Conservation (phyloP, 2,888 invertebrate species). For the Heterodera filipjevi region DNA sequence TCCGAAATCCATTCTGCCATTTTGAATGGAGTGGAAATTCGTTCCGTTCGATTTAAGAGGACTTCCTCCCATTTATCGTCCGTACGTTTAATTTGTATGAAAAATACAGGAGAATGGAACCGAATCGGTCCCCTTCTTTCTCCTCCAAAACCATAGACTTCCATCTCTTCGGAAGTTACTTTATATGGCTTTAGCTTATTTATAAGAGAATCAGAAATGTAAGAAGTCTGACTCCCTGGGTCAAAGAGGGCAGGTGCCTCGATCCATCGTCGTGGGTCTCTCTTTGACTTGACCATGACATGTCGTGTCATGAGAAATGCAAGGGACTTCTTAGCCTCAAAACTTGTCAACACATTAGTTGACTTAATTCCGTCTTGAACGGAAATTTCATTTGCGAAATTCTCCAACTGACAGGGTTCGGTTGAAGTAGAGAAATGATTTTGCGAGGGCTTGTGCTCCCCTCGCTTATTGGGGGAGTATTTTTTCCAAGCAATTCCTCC, state of each 20-base stretch:
- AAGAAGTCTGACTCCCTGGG: slow-evolving; percentile 6
- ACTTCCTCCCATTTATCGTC: slow-evolving; percentile 13
- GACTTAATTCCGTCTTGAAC: neutral
- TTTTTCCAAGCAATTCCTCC: too few relatives aligned
- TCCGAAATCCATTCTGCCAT: neutral
- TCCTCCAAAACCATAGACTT: slow-evolving; percentile 9
- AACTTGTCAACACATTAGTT: neutral
- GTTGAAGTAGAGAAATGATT: neutral
- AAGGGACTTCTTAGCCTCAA: neutral
- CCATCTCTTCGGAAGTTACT: slow-evolving; percentile 5
- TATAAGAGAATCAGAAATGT: slow-evolving; percentile 1
- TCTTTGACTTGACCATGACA: neutral
- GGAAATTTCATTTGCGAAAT: neutral
- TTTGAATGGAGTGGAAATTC: neutral
- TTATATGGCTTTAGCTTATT: neutral
- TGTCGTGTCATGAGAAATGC: neutral
- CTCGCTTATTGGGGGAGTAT: too few relatives aligned
- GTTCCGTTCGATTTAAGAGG: neutral
- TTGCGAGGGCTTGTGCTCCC: neutral
- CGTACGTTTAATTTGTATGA: neutral
- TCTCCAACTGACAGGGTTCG: too few relatives aligned
- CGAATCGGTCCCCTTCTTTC: neutral
- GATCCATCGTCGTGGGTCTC: neutral
- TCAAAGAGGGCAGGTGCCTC: neutral
- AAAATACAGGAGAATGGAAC: slow-evolving; percentile 13